Base-by-base conservation (phyloP, 1,140 invertebrate genomes). In the Wasmannia auropunctata region DNA sequence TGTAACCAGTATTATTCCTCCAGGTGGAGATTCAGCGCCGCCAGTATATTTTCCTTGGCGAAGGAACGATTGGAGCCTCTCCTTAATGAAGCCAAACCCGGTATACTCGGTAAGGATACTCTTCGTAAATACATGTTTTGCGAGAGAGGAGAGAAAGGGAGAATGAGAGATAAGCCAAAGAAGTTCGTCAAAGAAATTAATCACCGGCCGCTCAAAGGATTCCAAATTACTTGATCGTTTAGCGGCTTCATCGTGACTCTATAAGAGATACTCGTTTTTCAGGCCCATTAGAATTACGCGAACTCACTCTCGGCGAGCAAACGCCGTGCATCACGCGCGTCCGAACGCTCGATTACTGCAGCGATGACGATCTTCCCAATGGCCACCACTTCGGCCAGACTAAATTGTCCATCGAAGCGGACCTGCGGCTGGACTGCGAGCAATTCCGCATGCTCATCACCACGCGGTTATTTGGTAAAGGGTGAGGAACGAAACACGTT, bases 11-110 rank as follows among this genome's bases (percentile, higher is more conserved):
- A 14, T 69, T 65, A 8, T 63, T 86, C 43, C 93, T 91, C 0
- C 89, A 96, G 96, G 96, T 96, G 96, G 95, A 94, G 95, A 56
- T 96, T 96, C 80, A 95, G 95, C 84, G 94, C 95, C n/a, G 91
- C 91, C 19, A 95, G 93, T 70, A 95, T 96, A 81, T 96, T 96
- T 88, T 94, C 94, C 40, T 87, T 96, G 37, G 91, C 96, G 0
- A 96, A 96, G 86, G 95, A 95, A 87, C 91, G 93, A 46, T 77
- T 96, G 51, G 95, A 96, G 77, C 95, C 96, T 8, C 77, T 96
- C 11, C 81, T 96, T 40, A 93, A 95, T 72, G 94, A 95, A 72
- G 94, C 95, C 7, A 96, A 96, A 86, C 96, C 96, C 28, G 89
- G 92, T 31, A 95, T 96, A 93, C 75, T 96, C 22, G 95, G 96